phyloP scores from a whole-genome alignment of 2,888 invertebrate species.

The Dryadula phaetusa region DNA sequence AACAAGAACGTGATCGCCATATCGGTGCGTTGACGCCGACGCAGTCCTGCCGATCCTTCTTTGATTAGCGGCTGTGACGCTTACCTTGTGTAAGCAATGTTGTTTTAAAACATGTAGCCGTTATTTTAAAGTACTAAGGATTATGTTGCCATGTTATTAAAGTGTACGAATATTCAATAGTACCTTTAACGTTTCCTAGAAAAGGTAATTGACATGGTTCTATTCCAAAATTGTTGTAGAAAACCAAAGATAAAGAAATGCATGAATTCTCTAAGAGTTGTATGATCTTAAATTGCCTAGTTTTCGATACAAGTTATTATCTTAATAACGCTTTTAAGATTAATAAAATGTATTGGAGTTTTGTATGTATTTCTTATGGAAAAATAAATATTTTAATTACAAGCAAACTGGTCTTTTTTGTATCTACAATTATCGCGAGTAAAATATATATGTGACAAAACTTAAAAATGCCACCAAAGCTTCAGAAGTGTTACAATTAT shows the following conservation, averaged over 20 bases:
- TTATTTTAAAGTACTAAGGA: neutral
- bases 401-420: too few species aligned
- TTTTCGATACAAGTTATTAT: conserved; percentile 12
- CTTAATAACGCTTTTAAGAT: neutral
- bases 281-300: neutral
- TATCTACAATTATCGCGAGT: neutral
- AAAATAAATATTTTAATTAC: too few species aligned
- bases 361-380: neutral
- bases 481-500: too few species aligned
- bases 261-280: neutral
- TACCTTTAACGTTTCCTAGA: conserved; percentile 22
- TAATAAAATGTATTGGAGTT: neutral
- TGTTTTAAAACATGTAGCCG: conserved; percentile 10
- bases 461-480: neutral
- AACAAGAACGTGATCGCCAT: conserved; percentile 56
- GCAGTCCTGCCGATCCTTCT: conserved; percentile 57
- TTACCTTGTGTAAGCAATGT: conserved; percentile 35
- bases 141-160: neutral
- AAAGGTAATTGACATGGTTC: conserved; percentile 28
- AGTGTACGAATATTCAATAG: conserved; percentile 5
- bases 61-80: conserved; percentile 47
- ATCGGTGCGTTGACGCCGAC: conserved; percentile 53
- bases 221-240: conserved; percentile 24
- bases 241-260: conserved; percentile 11
- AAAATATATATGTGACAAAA: neutral